These are phyloP conservation scores for Heliconius erato DNA, from an alignment of 2,888 invertebrate genomes.

Conservation along the genomic window DNA sequence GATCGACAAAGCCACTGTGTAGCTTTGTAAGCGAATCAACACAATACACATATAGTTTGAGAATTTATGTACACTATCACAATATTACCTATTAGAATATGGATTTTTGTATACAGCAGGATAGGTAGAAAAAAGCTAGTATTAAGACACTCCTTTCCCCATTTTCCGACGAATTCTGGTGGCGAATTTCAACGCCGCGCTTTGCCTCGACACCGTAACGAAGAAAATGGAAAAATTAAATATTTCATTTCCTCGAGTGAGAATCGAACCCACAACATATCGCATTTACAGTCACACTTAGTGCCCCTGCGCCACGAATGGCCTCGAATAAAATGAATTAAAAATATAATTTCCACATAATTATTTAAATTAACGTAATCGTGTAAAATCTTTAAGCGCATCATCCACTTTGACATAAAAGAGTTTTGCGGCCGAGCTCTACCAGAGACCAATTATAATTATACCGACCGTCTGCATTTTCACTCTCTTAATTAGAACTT, in stretches of 20 bases:
- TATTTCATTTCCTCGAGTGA: too few species aligned
- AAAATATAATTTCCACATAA: slow-evolving; percentile 1
- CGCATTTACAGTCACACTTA: too few species aligned
- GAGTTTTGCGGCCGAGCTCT: slow-evolving; percentile 33
- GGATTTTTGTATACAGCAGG: too few species aligned
- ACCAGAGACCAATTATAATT: slow-evolving; percentile 47
- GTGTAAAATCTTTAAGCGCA: slow-evolving; percentile 14
- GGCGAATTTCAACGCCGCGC: too few species aligned
- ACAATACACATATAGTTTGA: not conserved
- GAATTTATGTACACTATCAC: not conserved
- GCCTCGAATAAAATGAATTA: not conserved
- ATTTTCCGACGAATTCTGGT: too few species aligned
- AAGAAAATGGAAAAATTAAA: too few species aligned
- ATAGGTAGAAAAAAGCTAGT: too few species aligned
- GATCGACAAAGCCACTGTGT: slow-evolving; percentile 15
- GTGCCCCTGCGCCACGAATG: too few species aligned
- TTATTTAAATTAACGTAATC: slow-evolving; percentile 12
- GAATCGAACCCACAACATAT: too few species aligned
- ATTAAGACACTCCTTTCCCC: too few species aligned
- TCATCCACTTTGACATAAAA: slow-evolving; percentile 38
- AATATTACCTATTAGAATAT: too few species aligned
- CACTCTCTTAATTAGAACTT: slow-evolving; percentile 47
- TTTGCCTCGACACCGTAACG: too few species aligned
- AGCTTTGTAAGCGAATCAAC: slow-evolving; percentile 17
- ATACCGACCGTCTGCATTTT: slow-evolving; percentile 39